Conservation (phyloP, 2,888 invertebrate species). For the Tuta absoluta region DNA sequence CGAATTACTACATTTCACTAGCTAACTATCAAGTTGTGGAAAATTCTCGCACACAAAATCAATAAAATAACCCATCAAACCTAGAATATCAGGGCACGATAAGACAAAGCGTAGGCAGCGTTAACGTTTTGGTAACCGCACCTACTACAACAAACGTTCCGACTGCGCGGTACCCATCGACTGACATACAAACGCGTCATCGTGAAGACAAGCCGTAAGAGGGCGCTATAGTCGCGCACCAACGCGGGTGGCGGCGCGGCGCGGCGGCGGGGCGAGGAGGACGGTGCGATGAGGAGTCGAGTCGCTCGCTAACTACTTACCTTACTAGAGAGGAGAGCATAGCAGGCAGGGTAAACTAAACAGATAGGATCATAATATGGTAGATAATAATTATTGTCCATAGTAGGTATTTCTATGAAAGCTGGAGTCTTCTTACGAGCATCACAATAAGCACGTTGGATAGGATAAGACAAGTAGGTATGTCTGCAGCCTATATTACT, state of each 20-base stretch:
- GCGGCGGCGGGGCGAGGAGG: neutral
- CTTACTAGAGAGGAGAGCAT: no score
- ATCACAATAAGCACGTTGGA: no score
- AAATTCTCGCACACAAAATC: constrained; percentile 57
- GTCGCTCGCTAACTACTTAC: neutral
- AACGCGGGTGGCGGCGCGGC: neutral
- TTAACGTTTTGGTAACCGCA: constrained; percentile 53
- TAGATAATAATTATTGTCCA: no score
- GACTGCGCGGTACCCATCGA: constrained; percentile 58
- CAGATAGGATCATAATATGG: no score
- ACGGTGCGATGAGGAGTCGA: neutral
- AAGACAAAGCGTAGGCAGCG: constrained; percentile 57
- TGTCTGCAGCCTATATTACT: no score
- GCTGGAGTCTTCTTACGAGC: no score
- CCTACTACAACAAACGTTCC: constrained; percentile 48
- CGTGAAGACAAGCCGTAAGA: constrained; percentile 25
- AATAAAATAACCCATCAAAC: constrained; percentile 54
- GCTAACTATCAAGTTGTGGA: constrained; percentile 47
- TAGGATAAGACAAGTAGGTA: no score
- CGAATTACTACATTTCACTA: constrained; percentile 40
- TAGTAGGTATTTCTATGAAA: no score
- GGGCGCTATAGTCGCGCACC: constrained; percentile 20
- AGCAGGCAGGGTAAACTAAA: no score
- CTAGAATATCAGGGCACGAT: constrained; percentile 45
- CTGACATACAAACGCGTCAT: constrained; percentile 34